Evolutionary conservation across 2,113 vertebrate genomes (phyloP), one percentile per base, ranked within the genome.

Genomic region (Oryzias curvinotus): DNA sequence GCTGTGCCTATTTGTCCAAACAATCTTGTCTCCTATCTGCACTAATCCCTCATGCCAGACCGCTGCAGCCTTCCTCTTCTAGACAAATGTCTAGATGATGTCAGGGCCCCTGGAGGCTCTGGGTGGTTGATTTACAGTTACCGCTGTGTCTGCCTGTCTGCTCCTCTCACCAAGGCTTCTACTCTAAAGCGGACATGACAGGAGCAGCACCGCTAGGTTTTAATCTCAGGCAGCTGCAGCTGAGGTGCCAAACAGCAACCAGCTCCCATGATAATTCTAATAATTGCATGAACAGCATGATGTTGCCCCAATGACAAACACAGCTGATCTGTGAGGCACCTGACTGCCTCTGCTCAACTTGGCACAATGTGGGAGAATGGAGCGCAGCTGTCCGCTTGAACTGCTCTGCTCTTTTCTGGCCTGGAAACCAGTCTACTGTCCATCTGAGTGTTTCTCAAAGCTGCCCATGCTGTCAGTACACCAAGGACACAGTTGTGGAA

Each of bases 371-470:
- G 71, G 59, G 71, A 81, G 64, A 68, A 16, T 46, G 41, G 66
- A 51, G 62, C 56, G 48, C 62, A 69, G 65, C 55, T 52, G 68
- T 60, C 53, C 58, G 19, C 67, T 77, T 54, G 45, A 23, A 28
- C 48, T 58, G 50, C 48, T 68, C 55, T 77, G 42, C 48, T 76
- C 73, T 64, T 54, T 59, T 64, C 62, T 60, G 65, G 83, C 83
- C 81, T 55, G 66, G 65, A 86, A 84, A 84, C 73, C 60, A 65
- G 76, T 72, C 80, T 77, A 79, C 75, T 86, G 83, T 89, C 84
- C 75, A 71, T 87, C 60, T 77, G 81, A 76, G 73, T 84, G 67
- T 85, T 80, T 82, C 83, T 85, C 81, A 75, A 82, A 83, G 71
- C 77, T 15, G 70, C 77, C 84, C 79, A 81, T 80, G 83, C 78